Percentiles rank a stretch among this genome's conserved stretches.
phyloP scores from a whole-genome alignment of 2,888 invertebrate species.

The Malacosoma neustria region DNA sequence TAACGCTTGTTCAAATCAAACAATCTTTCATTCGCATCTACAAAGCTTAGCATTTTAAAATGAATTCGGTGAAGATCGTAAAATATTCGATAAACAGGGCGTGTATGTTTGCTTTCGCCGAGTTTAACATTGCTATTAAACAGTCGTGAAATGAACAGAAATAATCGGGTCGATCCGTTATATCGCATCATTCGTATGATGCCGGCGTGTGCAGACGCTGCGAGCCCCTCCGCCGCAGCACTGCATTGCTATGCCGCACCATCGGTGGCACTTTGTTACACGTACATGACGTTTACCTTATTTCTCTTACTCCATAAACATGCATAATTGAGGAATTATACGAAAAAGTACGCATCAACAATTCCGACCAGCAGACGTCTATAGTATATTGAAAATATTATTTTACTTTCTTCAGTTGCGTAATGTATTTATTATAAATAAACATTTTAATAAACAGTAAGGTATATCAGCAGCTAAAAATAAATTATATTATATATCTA shows the following conservation, averaged over 20 bases:
- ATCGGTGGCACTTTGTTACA: constrained; percentile 40
- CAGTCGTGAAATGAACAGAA: constrained; percentile 73
- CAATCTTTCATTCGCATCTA: constrained; percentile 64
- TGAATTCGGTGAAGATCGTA: constrained; percentile 66
- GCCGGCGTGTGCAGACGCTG: constrained; percentile 48
- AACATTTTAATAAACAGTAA: too few species aligned
- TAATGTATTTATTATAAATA: too few species aligned
- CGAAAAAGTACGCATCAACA: constrained; percentile 17
- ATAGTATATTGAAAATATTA: too few species aligned
- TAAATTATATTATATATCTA: too few species aligned
- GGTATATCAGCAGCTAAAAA: too few species aligned
- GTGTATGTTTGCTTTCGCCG: constrained; percentile 69
- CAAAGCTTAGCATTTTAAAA: constrained; percentile 68
- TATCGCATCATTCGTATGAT: constrained; percentile 68
- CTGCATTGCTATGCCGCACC: constrained; percentile 50
- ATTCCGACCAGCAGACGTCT: too few species aligned
- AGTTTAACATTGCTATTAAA: constrained; percentile 74
- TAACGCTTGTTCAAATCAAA: constrained; percentile 51
- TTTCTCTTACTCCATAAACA: constrained; percentile 30
- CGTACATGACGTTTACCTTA: constrained; percentile 45
- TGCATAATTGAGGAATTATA: constrained; percentile 32
- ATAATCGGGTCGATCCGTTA: constrained; percentile 73
- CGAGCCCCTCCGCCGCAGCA: constrained; percentile 25
- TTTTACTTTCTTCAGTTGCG: too few species aligned
- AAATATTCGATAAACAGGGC: constrained; percentile 74